phyloP scores from a whole-genome alignment of 2,113 vertebrate species.

The Sorex fumeus region DNA sequence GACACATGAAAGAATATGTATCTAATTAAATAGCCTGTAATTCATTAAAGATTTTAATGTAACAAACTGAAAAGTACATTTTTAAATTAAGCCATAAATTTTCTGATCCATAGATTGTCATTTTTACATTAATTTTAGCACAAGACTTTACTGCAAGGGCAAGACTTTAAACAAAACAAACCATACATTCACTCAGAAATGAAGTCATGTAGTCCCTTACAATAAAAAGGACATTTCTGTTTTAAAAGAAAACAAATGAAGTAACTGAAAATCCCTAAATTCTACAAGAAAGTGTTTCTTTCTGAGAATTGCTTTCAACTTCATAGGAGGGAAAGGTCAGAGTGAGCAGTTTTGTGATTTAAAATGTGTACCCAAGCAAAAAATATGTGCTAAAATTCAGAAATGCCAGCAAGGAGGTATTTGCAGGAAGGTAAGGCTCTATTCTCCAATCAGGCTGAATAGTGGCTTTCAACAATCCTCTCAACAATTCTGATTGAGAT shows the following conservation, averaged over 20 bases:
- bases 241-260: neutral
- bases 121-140: conserved; percentile 65
- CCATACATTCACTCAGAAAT: conserved; percentile 1
- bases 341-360: neutral
- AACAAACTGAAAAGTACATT: conserved; percentile 51
- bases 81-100: conserved; percentile 63
- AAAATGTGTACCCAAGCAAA: neutral
- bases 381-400: neutral
- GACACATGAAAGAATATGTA: conserved; percentile 50
- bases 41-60: conserved; percentile 70
- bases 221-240: conserved; percentile 49
- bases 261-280: conserved; percentile 70
- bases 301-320: conserved; percentile 34
- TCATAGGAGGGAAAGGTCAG: conserved; percentile 23
- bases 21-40: conserved; percentile 74
- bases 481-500: conserved; percentile 7
- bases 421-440: neutral
- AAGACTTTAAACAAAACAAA: conserved; percentile 15
- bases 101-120: conserved; percentile 8
- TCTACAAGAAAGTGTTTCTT: neutral
- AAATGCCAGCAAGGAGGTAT: neutral
- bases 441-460: conserved; percentile 18
- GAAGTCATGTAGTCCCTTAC: neutral
- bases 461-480: conserved; percentile 11
- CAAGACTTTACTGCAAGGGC: no score